Conservation (phyloP, 53 echinoderm and acorn worm genomes). For the Glandiceps talaboti region DNA sequence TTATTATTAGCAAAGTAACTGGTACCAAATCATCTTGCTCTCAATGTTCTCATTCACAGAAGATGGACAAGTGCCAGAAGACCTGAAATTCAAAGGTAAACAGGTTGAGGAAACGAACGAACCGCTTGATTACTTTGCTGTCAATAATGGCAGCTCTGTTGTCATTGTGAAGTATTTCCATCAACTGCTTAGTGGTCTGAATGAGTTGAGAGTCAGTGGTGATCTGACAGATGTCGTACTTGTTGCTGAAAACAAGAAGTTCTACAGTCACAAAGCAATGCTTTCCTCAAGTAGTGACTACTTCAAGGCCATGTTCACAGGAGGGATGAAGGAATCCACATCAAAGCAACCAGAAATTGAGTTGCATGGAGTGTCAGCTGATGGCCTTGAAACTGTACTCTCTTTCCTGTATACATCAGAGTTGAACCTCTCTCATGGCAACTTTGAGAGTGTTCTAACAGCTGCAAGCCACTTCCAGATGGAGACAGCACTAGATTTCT, state of each 20-base stretch:
- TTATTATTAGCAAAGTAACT: too few species aligned
- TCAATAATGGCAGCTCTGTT: background rate
- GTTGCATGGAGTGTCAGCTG: background rate
- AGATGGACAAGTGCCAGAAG: background rate
- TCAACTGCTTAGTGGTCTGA: background rate
- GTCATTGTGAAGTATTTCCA: background rate
- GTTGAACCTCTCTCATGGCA: background rate
- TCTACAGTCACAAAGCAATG: background rate
- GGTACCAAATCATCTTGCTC: too few species aligned
- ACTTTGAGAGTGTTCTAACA: background rate
- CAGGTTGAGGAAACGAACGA: background rate
- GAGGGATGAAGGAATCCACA: background rate
- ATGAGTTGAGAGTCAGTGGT: background rate
- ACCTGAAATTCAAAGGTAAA: background rate
- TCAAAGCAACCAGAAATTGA: background rate
- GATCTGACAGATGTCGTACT: background rate
- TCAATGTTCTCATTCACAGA: too few species aligned
- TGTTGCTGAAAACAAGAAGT: background rate
- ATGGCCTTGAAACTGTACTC: background rate
- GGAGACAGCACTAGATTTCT: background rate
- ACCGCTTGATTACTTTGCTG: background rate
- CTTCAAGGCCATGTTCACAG: background rate
- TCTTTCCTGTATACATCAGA: background rate
- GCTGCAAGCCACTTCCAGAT: background rate
- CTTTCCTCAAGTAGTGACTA: background rate